Base-by-base conservation (phyloP, 2,888 invertebrate genomes). In the Zygothrica quintamaculata region DNA sequence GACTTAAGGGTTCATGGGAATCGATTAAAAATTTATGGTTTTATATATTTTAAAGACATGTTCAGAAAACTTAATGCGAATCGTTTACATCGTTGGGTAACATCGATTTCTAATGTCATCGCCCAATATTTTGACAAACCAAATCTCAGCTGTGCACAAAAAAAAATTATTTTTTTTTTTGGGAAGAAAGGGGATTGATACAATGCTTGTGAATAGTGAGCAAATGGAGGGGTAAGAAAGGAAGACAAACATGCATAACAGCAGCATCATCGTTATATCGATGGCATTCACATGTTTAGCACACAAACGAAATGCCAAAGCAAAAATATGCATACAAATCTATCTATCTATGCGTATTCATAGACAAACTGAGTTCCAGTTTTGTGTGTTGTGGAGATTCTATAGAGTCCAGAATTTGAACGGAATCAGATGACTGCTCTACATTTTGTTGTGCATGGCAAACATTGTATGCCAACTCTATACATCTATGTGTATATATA, bases 281-380 rank as follows among this genome's bases (percentile, higher is more conserved):
- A 76, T 78, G 76, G 66, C 86, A 76, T 84, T 76, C 86, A 79
- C 80, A 85, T 82, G 84, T 80, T 80, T 80, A 73, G 86, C 84
- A 80, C 84, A 84, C 80, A 80, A 85, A 84, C 86, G 60, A 86
- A 86, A 84, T 80, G 84, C 74, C 80, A 84, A 70, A 76, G 74
- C 77, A 86, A 84, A 80, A 80, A 80, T 86, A 80, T 80, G 80
- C 85, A 84, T 81, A 81, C 82, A 87, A 87, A 87, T 81, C 64
- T 66, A 82, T 78, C 53, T n/a, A 56, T 71, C 78, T 84, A 60
- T 77, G 75, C 72, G 62, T 74, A 85, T 77, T 74, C 75, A 79
- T 74, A 44, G 79, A 71, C 74, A 65, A 73, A 76, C 59, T 55
- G 47, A 64, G 70, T 56, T n/a, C n/a, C n/a, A n/a, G n/a, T n/a